These are phyloP conservation scores for Altica lythri DNA, from an alignment of 2,888 invertebrate genomes.

Conservation along the genomic window DNA sequence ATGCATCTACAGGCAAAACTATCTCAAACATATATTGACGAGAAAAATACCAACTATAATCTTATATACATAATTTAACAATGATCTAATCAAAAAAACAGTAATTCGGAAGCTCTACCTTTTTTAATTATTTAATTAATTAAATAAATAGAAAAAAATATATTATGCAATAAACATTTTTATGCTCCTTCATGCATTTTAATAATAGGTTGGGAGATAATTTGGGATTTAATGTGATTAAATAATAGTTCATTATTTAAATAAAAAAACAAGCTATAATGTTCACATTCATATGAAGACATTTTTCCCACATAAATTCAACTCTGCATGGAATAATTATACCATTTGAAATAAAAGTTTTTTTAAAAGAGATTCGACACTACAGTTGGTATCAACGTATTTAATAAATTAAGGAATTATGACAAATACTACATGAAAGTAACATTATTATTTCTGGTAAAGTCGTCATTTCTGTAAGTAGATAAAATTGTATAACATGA, in stretches of 20 bases:
- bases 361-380: no score
- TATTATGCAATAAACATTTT: neutral
- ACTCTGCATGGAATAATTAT: no score
- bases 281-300: neutral
- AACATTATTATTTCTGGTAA: no score
- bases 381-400: no score
- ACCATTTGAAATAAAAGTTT: no score
- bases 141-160: slow-evolving; percentile 1
- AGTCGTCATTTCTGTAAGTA: no score
- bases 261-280: neutral
- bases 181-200: neutral
- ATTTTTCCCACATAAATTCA: slow-evolving; percentile 8
- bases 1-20: neutral
- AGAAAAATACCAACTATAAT: no score
- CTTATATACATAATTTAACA: no score
- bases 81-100: neutral
- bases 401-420: no score
- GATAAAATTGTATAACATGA: no score
- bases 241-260: slow-evolving; percentile 5
- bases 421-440: no score
- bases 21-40: neutral
- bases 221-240: neutral
- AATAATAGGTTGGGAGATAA: slow-evolving; percentile 4
- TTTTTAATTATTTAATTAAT: neutral
- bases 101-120: neutral